These are phyloP conservation scores for Adelges cooleyi DNA, from an alignment of 1,140 invertebrate genomes.

Conservation along the genomic window DNA sequence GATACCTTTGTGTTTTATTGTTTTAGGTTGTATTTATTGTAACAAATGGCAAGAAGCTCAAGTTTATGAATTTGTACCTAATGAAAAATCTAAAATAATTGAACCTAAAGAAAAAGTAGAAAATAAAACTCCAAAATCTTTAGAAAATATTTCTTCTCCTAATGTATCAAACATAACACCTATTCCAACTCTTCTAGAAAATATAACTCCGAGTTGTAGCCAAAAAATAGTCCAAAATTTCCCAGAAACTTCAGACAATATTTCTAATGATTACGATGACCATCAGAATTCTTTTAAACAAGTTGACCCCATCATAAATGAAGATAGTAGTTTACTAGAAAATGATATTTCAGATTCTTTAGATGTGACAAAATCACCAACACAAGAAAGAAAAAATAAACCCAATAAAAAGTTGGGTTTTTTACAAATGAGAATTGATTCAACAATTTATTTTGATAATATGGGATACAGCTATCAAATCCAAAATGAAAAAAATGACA, in stretches of 20 bases:
- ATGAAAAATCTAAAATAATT: conserved; percentile 21
- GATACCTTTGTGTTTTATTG: too few relatives aligned
- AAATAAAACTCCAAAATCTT: too few relatives aligned
- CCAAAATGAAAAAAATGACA: conserved; percentile 27
- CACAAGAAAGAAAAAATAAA: not conserved
- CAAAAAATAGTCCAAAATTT: not conserved
- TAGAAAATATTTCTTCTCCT: too few relatives aligned
- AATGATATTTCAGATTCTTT: not conserved
- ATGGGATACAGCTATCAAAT: conserved; percentile 26
- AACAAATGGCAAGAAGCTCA: conserved; percentile 24
- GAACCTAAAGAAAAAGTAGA: not conserved
- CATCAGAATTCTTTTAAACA: not conserved
- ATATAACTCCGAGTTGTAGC: not conserved
- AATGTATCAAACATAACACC: not conserved
- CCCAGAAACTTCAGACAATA: not conserved
- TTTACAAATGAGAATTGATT: conserved; percentile 23
- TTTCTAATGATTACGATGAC: not conserved
- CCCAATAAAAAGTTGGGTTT: not conserved
- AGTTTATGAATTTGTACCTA: conserved; percentile 17
- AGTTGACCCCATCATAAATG: not conserved
- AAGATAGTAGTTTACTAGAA: not conserved
- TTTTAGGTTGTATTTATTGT: conserved; percentile 25
- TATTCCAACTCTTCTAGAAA: not conserved
- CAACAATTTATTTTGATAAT: conserved; percentile 27
- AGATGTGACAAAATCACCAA: not conserved